Evolutionary conservation across 1,140 invertebrate genomes (phyloP), one percentile per base, ranked within the genome.

Genomic region (Drosophila setifemur): DNA sequence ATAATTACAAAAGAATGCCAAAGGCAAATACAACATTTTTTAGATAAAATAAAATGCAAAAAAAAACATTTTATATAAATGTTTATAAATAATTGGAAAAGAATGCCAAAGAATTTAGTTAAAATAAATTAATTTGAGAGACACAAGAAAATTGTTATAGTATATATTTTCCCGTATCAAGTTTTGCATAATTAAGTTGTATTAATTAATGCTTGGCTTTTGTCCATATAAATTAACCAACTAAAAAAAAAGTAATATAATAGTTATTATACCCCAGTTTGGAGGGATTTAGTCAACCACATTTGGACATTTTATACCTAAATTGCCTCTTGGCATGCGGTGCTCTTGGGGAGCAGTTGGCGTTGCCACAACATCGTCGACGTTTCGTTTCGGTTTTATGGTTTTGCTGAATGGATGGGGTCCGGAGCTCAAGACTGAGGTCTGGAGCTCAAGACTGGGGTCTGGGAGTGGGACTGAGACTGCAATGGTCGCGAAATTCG

Each of bases 241-340:
- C 9, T 14, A 2, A 6, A 39, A 6, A 14, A 8, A 11, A 16
- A 19, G 14, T 14, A n/a, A 39, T 12, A 12, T 8, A 1, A 28
- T 23, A 40, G 25, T 35, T 37, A 11, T 28, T 9, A 9, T 18
- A 47, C 45, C 63, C 47, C n/a, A n/a, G 8, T 4, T 54, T 19
- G 0, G 16, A 28, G 25, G 53, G 40, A 18, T 45, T 18, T 39
- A 70, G 73, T 47, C 70, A 60, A 85, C 53, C 79, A 76, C 72
- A 81, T 81, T 86, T 86, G 75, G 81, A 86, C 81, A 86, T 66
- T 86, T 86, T 86, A 86, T 86, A 75, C 81, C 42, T 73, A 86
- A 86, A 81, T 81, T 86, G 72, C 73, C 73, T 79, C 70, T 78
- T 74, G 70, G 79, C 78, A 83, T 83, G 78, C 81, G 79, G 79